Percentiles rank a stretch among this genome's conserved stretches.
Conservation (phyloP, 2,888 invertebrate genomes). For the Agriopis leucophaearia region DNA sequence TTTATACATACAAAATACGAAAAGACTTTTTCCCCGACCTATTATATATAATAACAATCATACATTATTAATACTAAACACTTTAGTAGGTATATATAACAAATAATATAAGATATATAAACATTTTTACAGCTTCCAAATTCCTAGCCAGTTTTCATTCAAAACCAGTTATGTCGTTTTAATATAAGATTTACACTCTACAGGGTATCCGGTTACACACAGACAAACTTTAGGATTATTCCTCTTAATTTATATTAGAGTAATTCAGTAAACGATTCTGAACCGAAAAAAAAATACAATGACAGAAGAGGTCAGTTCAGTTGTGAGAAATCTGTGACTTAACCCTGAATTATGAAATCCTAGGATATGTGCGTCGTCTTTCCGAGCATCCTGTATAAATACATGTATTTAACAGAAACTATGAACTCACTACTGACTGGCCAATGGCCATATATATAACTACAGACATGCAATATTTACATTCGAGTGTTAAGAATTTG, state of each 20-base stretch:
- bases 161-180: conserved; percentile 3
- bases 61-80: background rate
- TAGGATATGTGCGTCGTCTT: too few relatives aligned
- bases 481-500: conserved; percentile 12
- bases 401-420: conserved; percentile 9
- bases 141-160: conserved; percentile 7
- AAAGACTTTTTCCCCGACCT: too few relatives aligned
- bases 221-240: too few relatives aligned
- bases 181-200: background rate
- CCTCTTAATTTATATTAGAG: too few relatives aligned
- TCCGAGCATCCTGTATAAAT: background rate
- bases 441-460: conserved; percentile 23
- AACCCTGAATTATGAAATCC: too few relatives aligned
- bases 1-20: too few relatives aligned
- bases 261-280: too few relatives aligned
- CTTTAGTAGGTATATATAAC: background rate
- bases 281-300: too few relatives aligned
- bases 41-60: conserved; percentile 3
- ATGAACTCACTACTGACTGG: conserved; percentile 12
- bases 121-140: background rate
- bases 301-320: too few relatives aligned
- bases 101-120: background rate
- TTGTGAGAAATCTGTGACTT: too few relatives aligned
- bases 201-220: too few relatives aligned
- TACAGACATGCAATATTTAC: conserved; percentile 27